phyloP scores from a whole-genome alignment of 92 coral and sea anemone species.

The Siderastrea siderea region DNA sequence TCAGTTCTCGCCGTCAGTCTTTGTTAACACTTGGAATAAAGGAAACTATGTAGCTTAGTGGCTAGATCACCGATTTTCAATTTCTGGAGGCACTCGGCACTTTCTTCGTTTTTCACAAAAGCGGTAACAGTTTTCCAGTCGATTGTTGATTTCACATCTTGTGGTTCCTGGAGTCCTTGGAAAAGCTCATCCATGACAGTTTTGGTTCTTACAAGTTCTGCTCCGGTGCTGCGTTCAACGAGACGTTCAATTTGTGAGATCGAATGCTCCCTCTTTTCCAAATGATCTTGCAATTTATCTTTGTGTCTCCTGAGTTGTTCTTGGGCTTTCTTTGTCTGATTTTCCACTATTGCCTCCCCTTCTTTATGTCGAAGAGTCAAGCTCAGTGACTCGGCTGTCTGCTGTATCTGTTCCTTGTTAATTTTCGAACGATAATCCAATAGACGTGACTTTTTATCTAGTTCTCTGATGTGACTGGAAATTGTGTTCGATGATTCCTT shows the following conservation, averaged over 20 bases:
- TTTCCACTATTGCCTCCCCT: too few relatives aligned
- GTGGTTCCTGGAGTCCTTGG: neutral
- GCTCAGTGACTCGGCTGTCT: neutral
- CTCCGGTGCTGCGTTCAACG: neutral
- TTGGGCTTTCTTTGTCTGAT: too few relatives aligned
- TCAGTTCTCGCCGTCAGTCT: too few relatives aligned
- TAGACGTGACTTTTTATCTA: neutral
- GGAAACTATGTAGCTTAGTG: neutral
- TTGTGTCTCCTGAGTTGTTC: neutral
- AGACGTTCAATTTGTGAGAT: neutral
- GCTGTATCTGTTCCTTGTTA: neutral
- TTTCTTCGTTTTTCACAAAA: neutral
- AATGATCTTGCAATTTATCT: neutral
- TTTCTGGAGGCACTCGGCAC: neutral
- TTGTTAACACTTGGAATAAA: too few relatives aligned
- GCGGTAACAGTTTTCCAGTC: neutral
- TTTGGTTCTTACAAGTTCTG: slow-evolving; percentile 1
- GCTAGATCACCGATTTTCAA: neutral
- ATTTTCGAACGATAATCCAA: neutral
- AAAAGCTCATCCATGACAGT: neutral
- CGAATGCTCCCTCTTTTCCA: neutral
- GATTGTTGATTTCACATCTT: too few relatives aligned
- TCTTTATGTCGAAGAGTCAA: neutral
- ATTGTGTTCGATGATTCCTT: neutral
- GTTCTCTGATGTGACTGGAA: neutral